Conservation (phyloP, 2,888 invertebrate genomes). For the Apocheima hispidaria region DNA sequence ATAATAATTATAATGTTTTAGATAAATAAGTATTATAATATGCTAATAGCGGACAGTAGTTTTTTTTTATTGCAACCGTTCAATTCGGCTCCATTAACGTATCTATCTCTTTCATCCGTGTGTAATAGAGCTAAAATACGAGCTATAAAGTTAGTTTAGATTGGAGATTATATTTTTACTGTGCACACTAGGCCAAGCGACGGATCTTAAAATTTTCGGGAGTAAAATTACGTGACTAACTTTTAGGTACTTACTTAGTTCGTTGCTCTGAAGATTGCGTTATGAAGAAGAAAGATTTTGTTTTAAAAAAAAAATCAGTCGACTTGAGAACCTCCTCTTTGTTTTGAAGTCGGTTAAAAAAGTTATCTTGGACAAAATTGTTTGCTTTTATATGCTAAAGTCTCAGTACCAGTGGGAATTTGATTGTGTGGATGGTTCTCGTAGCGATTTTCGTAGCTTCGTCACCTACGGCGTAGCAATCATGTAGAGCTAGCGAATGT, state of each 20-base stretch:
- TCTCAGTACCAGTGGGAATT: background rate
- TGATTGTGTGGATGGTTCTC: background rate
- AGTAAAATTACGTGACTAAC: background rate
- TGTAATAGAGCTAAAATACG: constrained; percentile 3
- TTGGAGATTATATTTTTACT: constrained; percentile 29
- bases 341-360: too few relatives aligned
- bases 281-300: background rate
- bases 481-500: too few relatives aligned
- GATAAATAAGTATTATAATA: too few relatives aligned
- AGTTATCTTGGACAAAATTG: background rate
- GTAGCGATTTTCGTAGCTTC: background rate
- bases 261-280: constrained; percentile 1
- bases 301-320: background rate
- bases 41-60: too few relatives aligned
- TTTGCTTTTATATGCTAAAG: background rate
- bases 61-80: background rate
- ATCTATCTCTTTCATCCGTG: constrained; percentile 13
- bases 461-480: constrained; percentile 4
- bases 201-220: constrained; percentile 8
- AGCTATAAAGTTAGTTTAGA: constrained; percentile 31
- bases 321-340: too few relatives aligned
- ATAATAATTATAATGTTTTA: too few relatives aligned
- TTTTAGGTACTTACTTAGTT: constrained; percentile 4
- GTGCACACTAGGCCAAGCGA: constrained; percentile 16
- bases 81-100: background rate